These are phyloP conservation scores for Caracal caracal DNA, from an alignment of 2,113 vertebrate genomes.

Conservation along the genomic window DNA sequence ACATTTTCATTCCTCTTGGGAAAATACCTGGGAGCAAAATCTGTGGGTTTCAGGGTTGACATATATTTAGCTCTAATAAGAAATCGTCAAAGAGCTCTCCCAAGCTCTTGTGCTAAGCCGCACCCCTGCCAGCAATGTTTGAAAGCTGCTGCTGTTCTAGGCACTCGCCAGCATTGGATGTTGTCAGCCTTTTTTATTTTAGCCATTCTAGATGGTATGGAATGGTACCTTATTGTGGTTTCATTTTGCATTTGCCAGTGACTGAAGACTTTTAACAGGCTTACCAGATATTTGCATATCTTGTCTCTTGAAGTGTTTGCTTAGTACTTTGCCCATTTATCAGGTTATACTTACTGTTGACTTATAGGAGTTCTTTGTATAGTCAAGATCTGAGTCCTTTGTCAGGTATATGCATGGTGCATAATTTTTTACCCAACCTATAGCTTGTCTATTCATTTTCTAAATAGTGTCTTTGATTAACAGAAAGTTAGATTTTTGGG, in stretches of 20 bases:
- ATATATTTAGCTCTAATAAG: neutral
- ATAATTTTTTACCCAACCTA: neutral
- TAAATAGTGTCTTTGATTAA: neutral
- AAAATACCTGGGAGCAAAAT: neutral
- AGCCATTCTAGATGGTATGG: neutral
- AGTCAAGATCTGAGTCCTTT: neutral
- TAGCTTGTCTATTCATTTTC: neutral
- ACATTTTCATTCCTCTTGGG: neutral
- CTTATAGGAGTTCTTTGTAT: neutral
- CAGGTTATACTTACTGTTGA: neutral
- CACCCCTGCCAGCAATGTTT: rapidly evolving
- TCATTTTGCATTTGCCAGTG: neutral
- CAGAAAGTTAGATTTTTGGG: neutral
- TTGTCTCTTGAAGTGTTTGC: neutral
- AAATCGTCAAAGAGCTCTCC: no score
- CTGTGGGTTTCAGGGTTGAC: neutral
- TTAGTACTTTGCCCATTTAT: neutral
- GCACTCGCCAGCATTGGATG: rapidly evolving
- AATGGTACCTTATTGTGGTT: neutral
- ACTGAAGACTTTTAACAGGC: neutral
- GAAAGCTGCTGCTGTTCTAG: rapidly evolving
- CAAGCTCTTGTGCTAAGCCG: rapidly evolving
- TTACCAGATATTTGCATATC: neutral
- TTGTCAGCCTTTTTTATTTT: neutral
- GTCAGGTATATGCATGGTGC: neutral